phyloP scores from a whole-genome alignment of 2,888 invertebrate genomes.

The Hybos culiciformis region DNA sequence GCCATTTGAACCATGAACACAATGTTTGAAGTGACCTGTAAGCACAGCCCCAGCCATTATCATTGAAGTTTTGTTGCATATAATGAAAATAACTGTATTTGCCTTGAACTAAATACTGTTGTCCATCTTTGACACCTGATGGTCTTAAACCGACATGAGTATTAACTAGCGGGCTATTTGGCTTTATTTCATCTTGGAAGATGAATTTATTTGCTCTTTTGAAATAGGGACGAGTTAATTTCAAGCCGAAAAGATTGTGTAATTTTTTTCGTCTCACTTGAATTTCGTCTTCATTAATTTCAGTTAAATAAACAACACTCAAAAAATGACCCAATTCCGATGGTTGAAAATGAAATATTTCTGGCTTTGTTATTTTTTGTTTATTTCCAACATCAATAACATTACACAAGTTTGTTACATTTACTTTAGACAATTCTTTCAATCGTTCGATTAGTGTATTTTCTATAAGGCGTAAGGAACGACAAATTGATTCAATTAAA shows the following conservation, averaged over 20 bases:
- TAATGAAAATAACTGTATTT: slow-evolving; percentile 93
- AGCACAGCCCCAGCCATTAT: slow-evolving; percentile 99
- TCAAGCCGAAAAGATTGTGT: slow-evolving; percentile 58
- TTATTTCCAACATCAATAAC: background rate
- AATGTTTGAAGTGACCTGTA: slow-evolving; percentile 95
- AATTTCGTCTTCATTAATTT: slow-evolving; percentile 50
- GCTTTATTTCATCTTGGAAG: slow-evolving; percentile 37
- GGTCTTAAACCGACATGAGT: slow-evolving; percentile 48
- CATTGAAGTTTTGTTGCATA: slow-evolving; percentile 86
- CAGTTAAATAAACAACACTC: slow-evolving; percentile 56
- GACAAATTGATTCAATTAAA: slow-evolving; percentile 59
- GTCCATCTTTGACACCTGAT: slow-evolving; percentile 36
- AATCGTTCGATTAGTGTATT: slow-evolving; percentile 46
- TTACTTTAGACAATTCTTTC: slow-evolving; percentile 17
- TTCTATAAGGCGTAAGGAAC: slow-evolving; percentile 53
- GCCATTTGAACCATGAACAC: slow-evolving; percentile 86
- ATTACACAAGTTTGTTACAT: background rate
- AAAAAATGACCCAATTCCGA: slow-evolving; percentile 60
- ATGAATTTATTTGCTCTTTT: slow-evolving; percentile 53
- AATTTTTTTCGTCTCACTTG: slow-evolving; percentile 43
- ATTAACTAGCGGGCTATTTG: slow-evolving; percentile 46
- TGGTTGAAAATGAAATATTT: slow-evolving; percentile 60
- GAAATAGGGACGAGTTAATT: slow-evolving; percentile 57
- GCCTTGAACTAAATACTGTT: slow-evolving; percentile 56
- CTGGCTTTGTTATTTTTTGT: slow-evolving; percentile 16